A percentile compares a stretch with the other conserved stretches of the same genome.
These are phyloP conservation scores for Thelaira solivaga DNA, from an alignment of 2,888 invertebrate species.

Conservation along the genomic window DNA sequence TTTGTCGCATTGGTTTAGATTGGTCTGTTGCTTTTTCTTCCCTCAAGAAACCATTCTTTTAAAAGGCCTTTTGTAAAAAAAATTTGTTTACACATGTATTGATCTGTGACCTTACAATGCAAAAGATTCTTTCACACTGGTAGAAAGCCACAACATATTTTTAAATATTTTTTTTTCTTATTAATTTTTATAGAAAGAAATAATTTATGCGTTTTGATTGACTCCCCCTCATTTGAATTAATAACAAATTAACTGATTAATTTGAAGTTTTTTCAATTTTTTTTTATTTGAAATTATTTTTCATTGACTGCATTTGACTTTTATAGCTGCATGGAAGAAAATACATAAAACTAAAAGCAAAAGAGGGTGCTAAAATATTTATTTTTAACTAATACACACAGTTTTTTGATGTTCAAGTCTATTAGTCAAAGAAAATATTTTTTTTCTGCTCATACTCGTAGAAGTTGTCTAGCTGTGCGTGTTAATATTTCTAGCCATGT, in stretches of 20 bases:
- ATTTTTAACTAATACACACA: constrained; percentile 49
- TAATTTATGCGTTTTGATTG: constrained; percentile 44
- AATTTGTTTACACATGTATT: constrained; percentile 34
- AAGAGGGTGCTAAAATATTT: constrained; percentile 58
- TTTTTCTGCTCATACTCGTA: background rate
- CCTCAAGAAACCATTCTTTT: background rate
- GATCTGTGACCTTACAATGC: constrained; percentile 51
- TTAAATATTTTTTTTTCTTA: constrained; percentile 28
- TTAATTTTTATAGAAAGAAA: constrained; percentile 22
- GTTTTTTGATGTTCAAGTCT: constrained; percentile 39
- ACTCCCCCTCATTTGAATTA: constrained; percentile 61
- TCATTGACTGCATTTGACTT: constrained; percentile 45
- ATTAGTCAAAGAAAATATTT: constrained; percentile 49
- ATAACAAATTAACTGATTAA: constrained; percentile 61
- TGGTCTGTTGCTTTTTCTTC: background rate
- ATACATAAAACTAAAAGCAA: constrained; percentile 2
- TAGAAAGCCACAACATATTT: too few relatives aligned
- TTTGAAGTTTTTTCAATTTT: constrained; percentile 29
- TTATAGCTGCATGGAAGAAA: background rate
- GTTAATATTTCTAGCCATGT: too few relatives aligned
- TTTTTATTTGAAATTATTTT: constrained; percentile 28
- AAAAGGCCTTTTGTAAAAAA: background rate
- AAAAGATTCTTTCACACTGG: constrained; percentile 47
- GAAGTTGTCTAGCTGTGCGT: background rate
- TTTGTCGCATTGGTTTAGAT: too few relatives aligned